Percentiles rank a stretch among this genome's conserved stretches.
Conservation (phyloP, 2,888 invertebrate species). For the Drosophila emarginata region DNA sequence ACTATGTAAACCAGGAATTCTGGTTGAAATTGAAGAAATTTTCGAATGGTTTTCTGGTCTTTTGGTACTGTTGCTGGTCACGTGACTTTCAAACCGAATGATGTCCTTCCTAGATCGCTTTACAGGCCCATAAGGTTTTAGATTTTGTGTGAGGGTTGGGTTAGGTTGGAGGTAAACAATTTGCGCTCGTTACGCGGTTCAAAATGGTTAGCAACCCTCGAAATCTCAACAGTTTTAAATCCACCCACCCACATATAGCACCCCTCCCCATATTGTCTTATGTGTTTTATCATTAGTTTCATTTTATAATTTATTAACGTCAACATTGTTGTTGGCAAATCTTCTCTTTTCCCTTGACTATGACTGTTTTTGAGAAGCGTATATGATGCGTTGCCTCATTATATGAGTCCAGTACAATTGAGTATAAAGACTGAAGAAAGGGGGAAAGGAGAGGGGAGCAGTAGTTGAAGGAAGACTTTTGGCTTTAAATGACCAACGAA, state of each 20-base stretch:
- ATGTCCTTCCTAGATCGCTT: constrained; percentile 32
- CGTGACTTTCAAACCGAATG: constrained; percentile 30
- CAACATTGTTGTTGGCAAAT: constrained; percentile 71
- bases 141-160: not conserved
- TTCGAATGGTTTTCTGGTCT: not conserved
- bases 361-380: constrained; percentile 80
- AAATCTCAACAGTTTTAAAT: constrained; percentile 49
- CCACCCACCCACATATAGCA: constrained; percentile 19
- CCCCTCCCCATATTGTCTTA: constrained; percentile 18
- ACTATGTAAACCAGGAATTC: not conserved
- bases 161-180: constrained; percentile 58
- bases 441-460: constrained; percentile 4
- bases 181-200: constrained; percentile 79
- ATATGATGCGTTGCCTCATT: constrained; percentile 66
- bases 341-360: constrained; percentile 10
- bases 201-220: constrained; percentile 51
- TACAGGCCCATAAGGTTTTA: constrained; percentile 19
- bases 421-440: not conserved
- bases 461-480: constrained; percentile 41
- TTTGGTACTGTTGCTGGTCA: constrained; percentile 16
- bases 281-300: constrained; percentile 80
- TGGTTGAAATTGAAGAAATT: constrained; percentile 5
- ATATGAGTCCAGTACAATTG: constrained; percentile 20
- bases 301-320: constrained; percentile 81
- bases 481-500: constrained; percentile 80